Evolutionary conservation across 1,140 invertebrate genomes (phyloP).

Genomic region (Arion vulgaris): DNA sequence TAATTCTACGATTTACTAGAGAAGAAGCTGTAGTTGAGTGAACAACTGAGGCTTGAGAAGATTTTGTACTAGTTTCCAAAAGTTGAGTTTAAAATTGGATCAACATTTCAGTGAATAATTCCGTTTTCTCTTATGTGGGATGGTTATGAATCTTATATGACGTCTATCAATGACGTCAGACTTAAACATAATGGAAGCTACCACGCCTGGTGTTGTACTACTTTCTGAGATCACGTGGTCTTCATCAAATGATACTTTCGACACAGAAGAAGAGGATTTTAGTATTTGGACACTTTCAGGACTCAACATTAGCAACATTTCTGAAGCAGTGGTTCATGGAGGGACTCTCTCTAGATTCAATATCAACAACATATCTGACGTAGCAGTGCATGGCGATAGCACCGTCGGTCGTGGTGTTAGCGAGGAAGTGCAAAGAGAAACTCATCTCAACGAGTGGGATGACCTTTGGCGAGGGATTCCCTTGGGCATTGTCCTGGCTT

Average conservation of each 20-base stretch:
- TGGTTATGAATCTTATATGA: not conserved
- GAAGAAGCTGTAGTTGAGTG: too few species aligned
- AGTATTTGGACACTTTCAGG: not conserved
- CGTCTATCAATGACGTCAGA: not conserved
- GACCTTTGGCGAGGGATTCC: constrained; percentile 63
- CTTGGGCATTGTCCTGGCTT: constrained; percentile 57
- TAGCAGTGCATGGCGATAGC: not conserved
- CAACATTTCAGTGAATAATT: too few species aligned
- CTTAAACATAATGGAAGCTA: constrained; percentile 12
- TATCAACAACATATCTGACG: constrained; percentile 6
- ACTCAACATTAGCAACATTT: constrained; percentile 27
- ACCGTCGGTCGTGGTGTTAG: not conserved
- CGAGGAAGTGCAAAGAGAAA: not conserved
- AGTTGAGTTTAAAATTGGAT: too few species aligned
- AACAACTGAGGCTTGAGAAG: too few species aligned
- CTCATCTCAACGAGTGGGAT: not conserved
- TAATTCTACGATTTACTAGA: too few species aligned
- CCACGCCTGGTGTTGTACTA: not conserved
- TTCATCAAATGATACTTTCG: not conserved
- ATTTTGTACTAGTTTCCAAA: too few species aligned
- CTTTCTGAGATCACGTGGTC: not conserved
- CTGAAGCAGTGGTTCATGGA: not conserved
- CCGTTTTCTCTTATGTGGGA: too few species aligned
- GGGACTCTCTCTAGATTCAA: constrained; percentile 5
- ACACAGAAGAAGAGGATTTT: constrained; percentile 24